Evolutionary conservation across 1,140 invertebrate genomes (phyloP), one percentile per base, ranked within the genome.

Genomic region (Trachymyrmex cornetzi): DNA sequence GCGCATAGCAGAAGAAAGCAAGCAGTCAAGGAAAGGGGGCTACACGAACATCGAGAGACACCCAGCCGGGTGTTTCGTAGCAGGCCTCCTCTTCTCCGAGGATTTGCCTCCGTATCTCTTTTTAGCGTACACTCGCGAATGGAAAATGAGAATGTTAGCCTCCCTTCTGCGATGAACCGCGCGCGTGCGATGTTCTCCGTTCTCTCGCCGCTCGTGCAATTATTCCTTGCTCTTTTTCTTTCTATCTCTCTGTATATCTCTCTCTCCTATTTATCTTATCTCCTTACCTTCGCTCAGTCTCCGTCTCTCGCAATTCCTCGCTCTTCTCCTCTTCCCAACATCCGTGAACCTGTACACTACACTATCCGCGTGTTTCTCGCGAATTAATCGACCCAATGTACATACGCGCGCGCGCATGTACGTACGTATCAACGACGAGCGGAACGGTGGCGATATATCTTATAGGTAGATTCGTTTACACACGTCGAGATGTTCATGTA

Each of bases 131-230:
- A 55, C 19, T 61, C 59, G 87, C 74, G 81, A 22, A 44, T 53
- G 12, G 61, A 19, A 57, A 88, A 22, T 69, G 55, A 16, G 24
- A 77, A 61, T 6, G 77, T 89, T 82, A 82, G 80, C 77, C 85
- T 79, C 61, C 72, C 61, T 74, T 82, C 67, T 82, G 72, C 50
- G 88, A 87, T 24, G 59, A 63, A 6, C 44, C 75, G 27, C 66
- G 57, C 63, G 77, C 84, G n/a, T 57, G 63, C 3, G 22, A 69
- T n/a, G 61, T 79, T n/a, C 72, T 74, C 57, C 80, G 38, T 69
- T 87, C 88, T 87, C 88, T 27, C 80, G 87, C 69, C 59, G 55
- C 66, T 75, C 57, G 27, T 14, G 11, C 30, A 55, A 87, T 59
- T 64, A 63, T 11, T 24, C 77, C 14, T 63, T 16, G 30, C 81